Percentiles rank a stretch among this genome's conserved stretches.
phyloP scores from a whole-genome alignment of 2,888 invertebrate genomes.

The Neoitamus cyanurus region DNA sequence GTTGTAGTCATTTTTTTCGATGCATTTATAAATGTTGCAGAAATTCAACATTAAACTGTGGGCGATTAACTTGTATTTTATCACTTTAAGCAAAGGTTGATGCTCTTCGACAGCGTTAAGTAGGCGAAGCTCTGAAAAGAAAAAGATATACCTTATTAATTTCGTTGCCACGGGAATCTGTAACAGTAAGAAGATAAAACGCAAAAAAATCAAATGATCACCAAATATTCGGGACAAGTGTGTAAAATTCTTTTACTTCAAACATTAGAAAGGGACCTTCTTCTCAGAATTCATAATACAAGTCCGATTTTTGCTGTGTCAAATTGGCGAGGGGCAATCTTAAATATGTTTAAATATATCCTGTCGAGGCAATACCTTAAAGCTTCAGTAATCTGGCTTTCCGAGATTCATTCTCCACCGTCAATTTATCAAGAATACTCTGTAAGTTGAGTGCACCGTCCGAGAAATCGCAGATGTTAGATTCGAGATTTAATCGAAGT shows the following conservation, averaged over 20 bases:
- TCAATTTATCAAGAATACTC: not conserved
- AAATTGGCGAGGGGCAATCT: not conserved
- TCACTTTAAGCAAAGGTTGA: not conserved
- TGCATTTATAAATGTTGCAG: not conserved
- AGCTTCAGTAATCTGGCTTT: not conserved
- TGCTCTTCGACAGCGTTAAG: not conserved
- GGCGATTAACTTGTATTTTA: not conserved
- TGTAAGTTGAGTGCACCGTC: not conserved
- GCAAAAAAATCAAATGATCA: not conserved
- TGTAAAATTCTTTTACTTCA: no score
- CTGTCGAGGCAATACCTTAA: not conserved
- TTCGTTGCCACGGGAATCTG: not conserved
- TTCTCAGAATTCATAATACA: not conserved
- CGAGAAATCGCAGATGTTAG: not conserved
- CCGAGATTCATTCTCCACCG: not conserved
- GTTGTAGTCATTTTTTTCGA: constrained; percentile 7
- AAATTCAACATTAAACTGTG: not conserved
- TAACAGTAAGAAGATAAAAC: not conserved
- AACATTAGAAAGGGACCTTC: not conserved
- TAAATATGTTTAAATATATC: not conserved
- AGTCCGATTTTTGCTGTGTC: not conserved
- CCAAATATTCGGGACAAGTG: no score
- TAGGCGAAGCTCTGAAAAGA: not conserved
- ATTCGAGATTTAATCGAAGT: not conserved
- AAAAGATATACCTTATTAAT: not conserved